These are phyloP conservation scores for Tetragonula clypearis DNA, from an alignment of 1,140 invertebrate genomes.

Conservation along the genomic window DNA sequence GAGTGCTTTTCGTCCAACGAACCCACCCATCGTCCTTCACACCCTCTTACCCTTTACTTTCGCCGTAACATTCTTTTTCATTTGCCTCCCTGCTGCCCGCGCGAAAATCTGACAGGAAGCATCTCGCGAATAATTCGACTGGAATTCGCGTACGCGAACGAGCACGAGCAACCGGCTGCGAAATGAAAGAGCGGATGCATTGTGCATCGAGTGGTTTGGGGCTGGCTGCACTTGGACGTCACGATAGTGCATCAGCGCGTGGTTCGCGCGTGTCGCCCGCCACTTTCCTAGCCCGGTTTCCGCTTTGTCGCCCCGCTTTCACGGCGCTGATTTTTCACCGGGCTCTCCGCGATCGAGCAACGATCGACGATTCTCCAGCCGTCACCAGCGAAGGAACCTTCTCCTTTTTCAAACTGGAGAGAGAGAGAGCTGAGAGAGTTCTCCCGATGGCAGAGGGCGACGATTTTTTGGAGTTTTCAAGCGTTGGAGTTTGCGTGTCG, in stretches of 20 bases:
- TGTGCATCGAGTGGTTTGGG: slow-evolving; percentile 35
- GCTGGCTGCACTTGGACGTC: neutral
- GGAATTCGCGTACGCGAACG: too few relatives aligned
- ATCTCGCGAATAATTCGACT: neutral
- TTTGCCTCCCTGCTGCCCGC: too few relatives aligned
- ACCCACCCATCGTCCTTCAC: too few relatives aligned
- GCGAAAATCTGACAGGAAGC: slow-evolving; percentile 3
- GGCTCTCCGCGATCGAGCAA: neutral
- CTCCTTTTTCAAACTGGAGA: too few relatives aligned
- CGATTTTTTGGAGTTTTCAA: too few relatives aligned
- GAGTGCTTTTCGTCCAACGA: neutral
- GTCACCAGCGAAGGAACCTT: too few relatives aligned
- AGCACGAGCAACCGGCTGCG: neutral
- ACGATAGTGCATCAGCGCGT: slow-evolving; percentile 7
- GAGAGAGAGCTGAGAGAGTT: too few relatives aligned
- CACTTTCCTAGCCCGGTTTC: slow-evolving; percentile 28
- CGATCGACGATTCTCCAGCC: neutral
- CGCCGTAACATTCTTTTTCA: slow-evolving; percentile 6
- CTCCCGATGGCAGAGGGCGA: too few relatives aligned
- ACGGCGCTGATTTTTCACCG: neutral
- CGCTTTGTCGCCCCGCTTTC: neutral
- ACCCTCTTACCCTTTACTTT: neutral
- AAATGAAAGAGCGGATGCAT: slow-evolving; percentile 38
- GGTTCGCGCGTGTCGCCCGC: neutral
- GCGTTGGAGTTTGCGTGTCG: too few relatives aligned